Percentiles rank a stretch among this genome's conserved stretches.
phyloP scores from a whole-genome alignment of 2,797 vertebrate genomes.

The Spinus olivaceus region DNA sequence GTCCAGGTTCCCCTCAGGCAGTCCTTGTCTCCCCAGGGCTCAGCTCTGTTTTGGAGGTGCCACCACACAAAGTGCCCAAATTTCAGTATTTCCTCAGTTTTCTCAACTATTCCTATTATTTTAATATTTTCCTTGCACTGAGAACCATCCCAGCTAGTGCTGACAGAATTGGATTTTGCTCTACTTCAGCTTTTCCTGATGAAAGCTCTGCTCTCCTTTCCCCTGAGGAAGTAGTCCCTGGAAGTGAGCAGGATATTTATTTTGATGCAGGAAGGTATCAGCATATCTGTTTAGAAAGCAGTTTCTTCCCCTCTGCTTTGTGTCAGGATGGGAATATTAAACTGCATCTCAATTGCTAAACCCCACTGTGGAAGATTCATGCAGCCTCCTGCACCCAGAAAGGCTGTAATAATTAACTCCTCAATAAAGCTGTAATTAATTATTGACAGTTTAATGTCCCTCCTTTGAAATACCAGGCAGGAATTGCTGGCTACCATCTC shows the following conservation, averaged over 20 bases:
- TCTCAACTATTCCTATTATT: neutral
- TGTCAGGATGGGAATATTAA: neutral
- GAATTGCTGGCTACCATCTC: constrained; percentile 27
- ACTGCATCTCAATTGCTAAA: constrained; percentile 1
- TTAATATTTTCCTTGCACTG: neutral
- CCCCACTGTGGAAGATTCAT: neutral
- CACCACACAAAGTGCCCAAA: neutral
- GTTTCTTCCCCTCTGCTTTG: neutral
- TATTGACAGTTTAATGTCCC: constrained; percentile 32
- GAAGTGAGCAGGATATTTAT: neutral
- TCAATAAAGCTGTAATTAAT: constrained; percentile 52
- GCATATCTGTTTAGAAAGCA: constrained; percentile 16
- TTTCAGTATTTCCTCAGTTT: neutral
- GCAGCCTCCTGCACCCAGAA: neutral
- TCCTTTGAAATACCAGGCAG: constrained; percentile 17
- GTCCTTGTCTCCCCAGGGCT: neutral
- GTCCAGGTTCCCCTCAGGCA: neutral
- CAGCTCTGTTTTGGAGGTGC: neutral
- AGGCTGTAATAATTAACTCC: constrained; percentile 37
- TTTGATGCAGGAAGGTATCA: constrained; percentile 6
- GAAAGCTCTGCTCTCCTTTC: neutral
- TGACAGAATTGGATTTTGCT: neutral
- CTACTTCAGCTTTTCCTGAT: neutral
- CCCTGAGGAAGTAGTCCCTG: neutral
- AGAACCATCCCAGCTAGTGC: neutral